phyloP scores from a whole-genome alignment of 1,140 invertebrate genomes.

The Chymomyza costata region DNA sequence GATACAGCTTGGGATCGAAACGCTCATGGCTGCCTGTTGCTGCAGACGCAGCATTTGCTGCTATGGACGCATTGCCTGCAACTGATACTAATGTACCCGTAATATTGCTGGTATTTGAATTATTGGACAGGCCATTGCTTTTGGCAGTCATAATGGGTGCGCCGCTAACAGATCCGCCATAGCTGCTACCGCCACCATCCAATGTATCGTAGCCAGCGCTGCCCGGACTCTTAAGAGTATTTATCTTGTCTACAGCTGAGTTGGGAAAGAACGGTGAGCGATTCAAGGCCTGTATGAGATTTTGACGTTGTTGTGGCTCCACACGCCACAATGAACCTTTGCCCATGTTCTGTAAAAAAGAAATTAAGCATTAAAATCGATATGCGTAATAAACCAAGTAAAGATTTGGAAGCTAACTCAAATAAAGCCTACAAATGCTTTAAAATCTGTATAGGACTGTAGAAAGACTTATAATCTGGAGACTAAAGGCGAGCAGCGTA shows the following conservation, averaged over 20 bases:
- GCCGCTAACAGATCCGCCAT: neutral
- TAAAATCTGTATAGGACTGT: no score
- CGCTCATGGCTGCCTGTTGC: slow-evolving; percentile 39
- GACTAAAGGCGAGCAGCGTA: no score
- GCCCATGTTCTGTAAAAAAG: slow-evolving; percentile 84
- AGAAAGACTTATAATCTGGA: no score
- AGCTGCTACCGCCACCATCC: slow-evolving; percentile 6
- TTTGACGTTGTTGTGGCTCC: slow-evolving; percentile 90
- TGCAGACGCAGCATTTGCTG: neutral
- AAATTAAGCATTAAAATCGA: no score
- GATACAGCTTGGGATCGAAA: slow-evolving; percentile 68
- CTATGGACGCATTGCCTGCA: neutral
- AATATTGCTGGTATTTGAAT: slow-evolving; percentile 19
- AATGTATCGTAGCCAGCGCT: slow-evolving; percentile 15
- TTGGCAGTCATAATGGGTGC: slow-evolving; percentile 8
- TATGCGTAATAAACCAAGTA: no score
- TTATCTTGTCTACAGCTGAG: slow-evolving; percentile 70
- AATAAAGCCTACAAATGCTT: no score
- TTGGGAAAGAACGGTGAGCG: slow-evolving; percentile 90
- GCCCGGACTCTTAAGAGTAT: slow-evolving; percentile 60
- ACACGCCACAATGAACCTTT: slow-evolving; percentile 97
- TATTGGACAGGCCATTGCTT: slow-evolving; percentile 34
- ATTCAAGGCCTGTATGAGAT: slow-evolving; percentile 88
- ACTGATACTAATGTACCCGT: slow-evolving; percentile 5
- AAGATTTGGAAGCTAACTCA: no score